phyloP scores from a whole-genome alignment of 1,140 invertebrate genomes.

The Pissodes strobi region DNA sequence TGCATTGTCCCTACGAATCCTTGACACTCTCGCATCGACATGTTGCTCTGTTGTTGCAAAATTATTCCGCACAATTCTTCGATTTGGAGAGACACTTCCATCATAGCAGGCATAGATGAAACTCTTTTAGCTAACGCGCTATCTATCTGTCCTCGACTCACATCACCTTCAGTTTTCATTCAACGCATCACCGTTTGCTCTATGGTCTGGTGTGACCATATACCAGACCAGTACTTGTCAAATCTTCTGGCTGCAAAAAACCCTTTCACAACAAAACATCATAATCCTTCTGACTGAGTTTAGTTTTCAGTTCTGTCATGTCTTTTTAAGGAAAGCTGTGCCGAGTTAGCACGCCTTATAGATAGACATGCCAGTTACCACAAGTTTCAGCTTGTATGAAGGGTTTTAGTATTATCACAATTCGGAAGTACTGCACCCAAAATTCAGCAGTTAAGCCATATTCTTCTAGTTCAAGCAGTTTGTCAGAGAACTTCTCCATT shows the following conservation, averaged over 20 bases:
- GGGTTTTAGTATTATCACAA: constrained; percentile 39
- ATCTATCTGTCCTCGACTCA: too few species aligned
- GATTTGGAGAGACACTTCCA: too few species aligned
- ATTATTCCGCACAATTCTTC: too few species aligned
- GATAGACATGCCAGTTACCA: not conserved
- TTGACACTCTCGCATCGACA: constrained; percentile 8
- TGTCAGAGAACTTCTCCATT: constrained; percentile 4
- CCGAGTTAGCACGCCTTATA: constrained; percentile 40
- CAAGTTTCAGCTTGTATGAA: constrained; percentile 40
- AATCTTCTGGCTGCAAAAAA: constrained; percentile 51
- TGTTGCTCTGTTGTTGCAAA: constrained; percentile 41
- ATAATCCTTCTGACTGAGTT: constrained; percentile 18
- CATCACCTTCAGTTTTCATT: too few species aligned
- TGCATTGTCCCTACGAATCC: constrained; percentile 1
- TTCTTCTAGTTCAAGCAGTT: constrained; percentile 21
- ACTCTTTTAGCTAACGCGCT: too few species aligned
- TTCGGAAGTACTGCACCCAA: constrained; percentile 50
- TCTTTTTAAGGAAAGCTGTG: constrained; percentile 33
- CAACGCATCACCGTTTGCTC: too few species aligned
- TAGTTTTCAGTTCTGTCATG: constrained; percentile 37
- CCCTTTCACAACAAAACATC: constrained; percentile 41
- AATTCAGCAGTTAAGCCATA: constrained; percentile 44
- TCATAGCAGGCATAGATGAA: too few species aligned
- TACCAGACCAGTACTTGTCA: constrained; percentile 56
- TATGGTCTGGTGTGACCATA: constrained; percentile 52